Evolutionary conservation across 2,888 invertebrate species (phyloP), one percentile per base, ranked within the genome.

Genomic region (Chaetogeoica ovagalla): DNA sequence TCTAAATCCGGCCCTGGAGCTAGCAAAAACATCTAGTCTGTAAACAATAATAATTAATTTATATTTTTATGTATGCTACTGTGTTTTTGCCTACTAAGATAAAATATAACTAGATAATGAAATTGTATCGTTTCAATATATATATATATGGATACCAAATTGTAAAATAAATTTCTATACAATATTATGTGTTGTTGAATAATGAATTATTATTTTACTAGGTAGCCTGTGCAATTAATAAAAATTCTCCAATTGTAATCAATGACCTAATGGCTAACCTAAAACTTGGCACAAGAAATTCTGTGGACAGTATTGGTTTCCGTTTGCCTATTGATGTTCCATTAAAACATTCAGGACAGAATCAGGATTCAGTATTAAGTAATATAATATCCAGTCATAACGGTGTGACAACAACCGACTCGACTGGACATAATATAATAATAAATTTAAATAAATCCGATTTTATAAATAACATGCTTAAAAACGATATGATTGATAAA

Each of bases 381-480:
- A 62, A 52, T 52, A 70, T 70, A 30, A 62, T 19, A 30, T 11
- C 37, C 21, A 60, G n/a, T 63, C 23, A 65, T 48, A 6, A 70
- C 23, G 55, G 11, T 48, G 1, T 71, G 9, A 62, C n/a, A 23
- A 63, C 11, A 43, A 37, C 43, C n/a, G 13, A 62, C 57, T 15
- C 43, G 8, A 65, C 63, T 71, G 2, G 63, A 23, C 37, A 63
- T n/a, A 6, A 43, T 43, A 0, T 79, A 23, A 23, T 52, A 9
- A 79, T 79, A 70, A 52, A 79, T 71, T 79, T 79, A 6, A 65
- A 79, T 79, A 79, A 70, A 55, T n/a, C 21, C 65, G 71, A 79
- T 39, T 79, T 79, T 71, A 71, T 79, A n/a, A 70, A 71, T 1
- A 15, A 30, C 15, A 23, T 71, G 15, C 70, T 79, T 71, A 70